Conservation (phyloP, 2,113 vertebrate genomes). For the Bucco capensis region DNA sequence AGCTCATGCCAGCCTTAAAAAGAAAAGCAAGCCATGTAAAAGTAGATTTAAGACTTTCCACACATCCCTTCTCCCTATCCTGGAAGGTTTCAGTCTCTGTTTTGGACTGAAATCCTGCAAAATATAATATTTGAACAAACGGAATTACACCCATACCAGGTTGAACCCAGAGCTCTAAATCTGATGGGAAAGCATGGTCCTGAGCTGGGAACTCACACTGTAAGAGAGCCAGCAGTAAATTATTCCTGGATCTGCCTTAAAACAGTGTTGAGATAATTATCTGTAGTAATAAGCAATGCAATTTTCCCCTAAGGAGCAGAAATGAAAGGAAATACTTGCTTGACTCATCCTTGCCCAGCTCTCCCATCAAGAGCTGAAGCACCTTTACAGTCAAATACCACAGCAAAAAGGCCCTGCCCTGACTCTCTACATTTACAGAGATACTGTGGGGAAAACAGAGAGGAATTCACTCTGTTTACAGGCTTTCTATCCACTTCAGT, state of each 20-base stretch:
- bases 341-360: slow-evolving; percentile 11
- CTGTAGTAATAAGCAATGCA: background rate
- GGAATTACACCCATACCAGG: background rate
- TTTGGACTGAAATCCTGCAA: background rate
- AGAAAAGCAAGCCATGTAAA: background rate
- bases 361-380: background rate
- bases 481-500: background rate
- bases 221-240: background rate
- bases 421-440: background rate
- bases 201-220: background rate
- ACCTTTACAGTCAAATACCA: background rate
- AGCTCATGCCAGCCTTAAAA: background rate
- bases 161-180: background rate
- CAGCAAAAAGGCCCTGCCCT: fast-evolving
- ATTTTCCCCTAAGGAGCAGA: background rate
- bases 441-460: background rate
- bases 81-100: background rate
- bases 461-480: background rate
- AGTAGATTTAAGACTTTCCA: background rate
- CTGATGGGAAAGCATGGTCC: background rate
- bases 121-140: background rate
- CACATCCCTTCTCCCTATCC: no score
- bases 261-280: background rate
- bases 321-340: slow-evolving; percentile 19
- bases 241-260: background rate